These are phyloP conservation scores for Allacma fusca DNA, from an alignment of 2,888 invertebrate genomes.

Conservation along the genomic window DNA sequence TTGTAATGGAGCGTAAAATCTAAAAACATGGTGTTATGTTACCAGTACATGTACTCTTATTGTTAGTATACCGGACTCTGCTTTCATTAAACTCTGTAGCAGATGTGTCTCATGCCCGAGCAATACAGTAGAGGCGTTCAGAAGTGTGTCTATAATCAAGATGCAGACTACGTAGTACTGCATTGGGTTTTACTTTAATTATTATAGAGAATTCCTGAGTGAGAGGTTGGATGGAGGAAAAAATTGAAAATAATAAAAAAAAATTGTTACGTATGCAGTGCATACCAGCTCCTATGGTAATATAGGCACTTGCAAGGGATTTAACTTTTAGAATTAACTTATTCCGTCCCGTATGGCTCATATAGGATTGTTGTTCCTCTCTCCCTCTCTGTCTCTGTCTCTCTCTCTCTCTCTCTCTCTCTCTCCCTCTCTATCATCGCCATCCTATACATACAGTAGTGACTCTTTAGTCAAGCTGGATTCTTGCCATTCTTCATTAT, in stretches of 20 bases:
- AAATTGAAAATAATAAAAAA: neutral
- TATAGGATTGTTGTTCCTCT: conserved; percentile 2
- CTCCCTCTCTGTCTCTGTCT: conserved; percentile 18
- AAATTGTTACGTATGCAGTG: neutral
- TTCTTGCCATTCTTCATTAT: conserved; percentile 50
- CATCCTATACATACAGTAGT: neutral
- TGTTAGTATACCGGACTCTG: neutral
- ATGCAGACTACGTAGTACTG: neutral
- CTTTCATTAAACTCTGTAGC: no score
- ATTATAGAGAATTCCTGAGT: neutral
- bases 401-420: neutral
- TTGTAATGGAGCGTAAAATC: conserved; percentile 22
- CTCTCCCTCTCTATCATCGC: neutral
- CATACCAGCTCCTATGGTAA: neutral
- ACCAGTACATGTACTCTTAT: neutral
- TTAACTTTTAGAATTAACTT: conserved; percentile 1
- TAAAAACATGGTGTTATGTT: conserved; percentile 17
- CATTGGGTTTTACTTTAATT: neutral
- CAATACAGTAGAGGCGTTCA: no score
- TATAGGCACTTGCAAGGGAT: neutral
- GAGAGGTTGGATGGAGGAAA: conserved; percentile 1
- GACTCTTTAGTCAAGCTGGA: conserved; percentile 43
- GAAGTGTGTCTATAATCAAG: neutral
- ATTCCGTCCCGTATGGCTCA: neutral
- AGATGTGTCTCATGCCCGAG: no score